Evolutionary conservation across 2,888 invertebrate genomes (phyloP).

Genomic region (Ophion ellenae): DNA sequence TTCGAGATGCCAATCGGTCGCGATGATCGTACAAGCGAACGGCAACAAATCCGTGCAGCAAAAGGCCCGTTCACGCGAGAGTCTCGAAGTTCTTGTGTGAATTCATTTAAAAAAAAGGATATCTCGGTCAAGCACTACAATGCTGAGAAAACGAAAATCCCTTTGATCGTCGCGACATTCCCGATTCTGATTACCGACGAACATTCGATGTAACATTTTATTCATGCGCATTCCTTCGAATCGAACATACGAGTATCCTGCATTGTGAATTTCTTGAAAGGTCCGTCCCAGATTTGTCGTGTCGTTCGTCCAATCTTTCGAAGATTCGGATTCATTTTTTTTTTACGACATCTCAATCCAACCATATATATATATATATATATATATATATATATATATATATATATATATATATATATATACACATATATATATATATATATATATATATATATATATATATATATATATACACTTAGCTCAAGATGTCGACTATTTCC

Average conservation of each 20-base stretch:
- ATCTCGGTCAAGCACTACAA: background rate
- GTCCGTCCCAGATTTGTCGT: constrained; percentile 47
- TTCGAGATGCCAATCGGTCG: constrained; percentile 78
- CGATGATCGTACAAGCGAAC: constrained; percentile 81
- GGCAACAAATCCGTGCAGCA: constrained; percentile 75
- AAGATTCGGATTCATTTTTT: constrained; percentile 15
- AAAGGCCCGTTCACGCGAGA: constrained; percentile 81
- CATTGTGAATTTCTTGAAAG: constrained; percentile 35
- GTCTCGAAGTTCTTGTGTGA: constrained; percentile 82
- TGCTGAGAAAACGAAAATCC: background rate
- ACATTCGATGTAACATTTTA: constrained; percentile 4
- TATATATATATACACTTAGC: background rate
- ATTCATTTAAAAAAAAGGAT: background rate
- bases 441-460: background rate
- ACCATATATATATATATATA: background rate
- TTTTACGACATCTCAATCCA: background rate
- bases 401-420: background rate
- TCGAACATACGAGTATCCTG: background rate
- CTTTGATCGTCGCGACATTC: constrained; percentile 2
- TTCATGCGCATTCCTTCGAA: background rate
- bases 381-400: background rate
- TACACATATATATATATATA: background rate
- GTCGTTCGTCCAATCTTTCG: constrained; percentile 10
- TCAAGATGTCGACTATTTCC: constrained; percentile 31
- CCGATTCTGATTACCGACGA: background rate